Conservation (phyloP, 2,888 invertebrate genomes). For the Branchinecta sandiegonensis region DNA sequence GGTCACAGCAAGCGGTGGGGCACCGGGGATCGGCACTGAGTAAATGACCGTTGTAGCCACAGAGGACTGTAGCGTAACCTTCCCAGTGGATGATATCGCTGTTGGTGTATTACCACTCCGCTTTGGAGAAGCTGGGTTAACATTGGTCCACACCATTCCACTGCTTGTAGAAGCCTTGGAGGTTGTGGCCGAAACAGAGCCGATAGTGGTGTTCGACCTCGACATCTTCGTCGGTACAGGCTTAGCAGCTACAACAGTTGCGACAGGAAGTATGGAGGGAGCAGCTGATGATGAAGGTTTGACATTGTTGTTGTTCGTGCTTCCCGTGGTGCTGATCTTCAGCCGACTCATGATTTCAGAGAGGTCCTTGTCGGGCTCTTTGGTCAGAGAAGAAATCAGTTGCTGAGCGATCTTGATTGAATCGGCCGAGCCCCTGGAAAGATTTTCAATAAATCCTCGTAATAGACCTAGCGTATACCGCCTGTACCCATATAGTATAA, state of each 20-base stretch:
- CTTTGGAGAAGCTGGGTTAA: not conserved
- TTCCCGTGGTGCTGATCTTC: conserved; percentile 40
- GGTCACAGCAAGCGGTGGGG: not conserved
- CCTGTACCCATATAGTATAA: too few relatives aligned
- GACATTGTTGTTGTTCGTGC: conserved; percentile 23
- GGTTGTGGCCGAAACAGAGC: conserved; percentile 24
- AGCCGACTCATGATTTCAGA: conserved; percentile 59
- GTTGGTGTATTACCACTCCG: conserved; percentile 11
- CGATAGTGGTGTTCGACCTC: conserved; percentile 26
- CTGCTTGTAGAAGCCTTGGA: conserved; percentile 1
- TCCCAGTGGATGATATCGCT: conserved; percentile 19
- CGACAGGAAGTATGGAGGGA: conserved; percentile 25
- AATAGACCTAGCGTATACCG: too few relatives aligned
- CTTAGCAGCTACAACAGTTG: conserved; percentile 36
- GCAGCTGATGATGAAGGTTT: conserved; percentile 8
- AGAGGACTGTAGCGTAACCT: conserved; percentile 15
- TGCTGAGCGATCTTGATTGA: conserved; percentile 82
- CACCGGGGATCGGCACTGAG: not conserved
- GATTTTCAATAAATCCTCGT: conserved; percentile 15
- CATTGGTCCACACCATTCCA: conserved; percentile 7
- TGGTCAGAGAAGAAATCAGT: conserved; percentile 77
- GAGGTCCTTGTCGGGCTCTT: conserved; percentile 88
- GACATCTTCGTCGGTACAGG: conserved; percentile 25
- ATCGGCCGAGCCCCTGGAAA: conserved; percentile 64
- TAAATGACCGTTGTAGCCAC: conserved; percentile 12